These are phyloP conservation scores for Avahi laniger DNA, from an alignment of 2,797 vertebrate species.

Conservation along the genomic window DNA sequence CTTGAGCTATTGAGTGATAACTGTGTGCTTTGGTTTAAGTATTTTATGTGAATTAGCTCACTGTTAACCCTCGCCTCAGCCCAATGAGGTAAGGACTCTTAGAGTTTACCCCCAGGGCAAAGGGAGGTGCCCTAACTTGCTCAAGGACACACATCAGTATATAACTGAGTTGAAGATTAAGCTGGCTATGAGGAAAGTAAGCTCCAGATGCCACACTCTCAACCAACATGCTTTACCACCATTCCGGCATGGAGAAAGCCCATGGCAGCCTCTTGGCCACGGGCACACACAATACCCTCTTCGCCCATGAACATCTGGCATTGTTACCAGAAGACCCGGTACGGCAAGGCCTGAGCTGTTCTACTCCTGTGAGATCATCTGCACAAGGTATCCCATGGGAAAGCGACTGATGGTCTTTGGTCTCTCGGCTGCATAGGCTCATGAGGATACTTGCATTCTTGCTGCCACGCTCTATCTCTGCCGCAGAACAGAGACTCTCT, in stretches of 20 bases:
- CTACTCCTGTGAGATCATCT: background rate
- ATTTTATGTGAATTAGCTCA: background rate
- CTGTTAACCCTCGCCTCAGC: background rate
- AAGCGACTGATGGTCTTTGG: too few relatives aligned
- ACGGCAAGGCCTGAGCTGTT: background rate
- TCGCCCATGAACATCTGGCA: background rate
- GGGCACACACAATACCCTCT: background rate
- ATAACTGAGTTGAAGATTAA: background rate
- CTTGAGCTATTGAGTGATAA: background rate
- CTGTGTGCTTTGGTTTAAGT: background rate
- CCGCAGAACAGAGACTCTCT: background rate
- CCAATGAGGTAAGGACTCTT: background rate
- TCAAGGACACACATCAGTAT: background rate
- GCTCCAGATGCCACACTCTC: background rate
- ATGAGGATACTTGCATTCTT: background rate
- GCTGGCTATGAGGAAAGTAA: background rate
- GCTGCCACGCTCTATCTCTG: accelerated
- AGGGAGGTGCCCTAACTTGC: background rate
- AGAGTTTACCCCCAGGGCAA: background rate
- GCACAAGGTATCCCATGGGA: background rate
- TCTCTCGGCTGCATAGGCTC: background rate
- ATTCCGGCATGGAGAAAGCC: background rate
- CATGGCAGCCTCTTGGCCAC: background rate
- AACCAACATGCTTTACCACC: background rate
- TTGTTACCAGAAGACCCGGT: background rate